Percentiles rank a stretch among this genome's conserved stretches.
Evolutionary conservation across 1,140 invertebrate species (phyloP).

Genomic region (Drosophila trapezifrons): DNA sequence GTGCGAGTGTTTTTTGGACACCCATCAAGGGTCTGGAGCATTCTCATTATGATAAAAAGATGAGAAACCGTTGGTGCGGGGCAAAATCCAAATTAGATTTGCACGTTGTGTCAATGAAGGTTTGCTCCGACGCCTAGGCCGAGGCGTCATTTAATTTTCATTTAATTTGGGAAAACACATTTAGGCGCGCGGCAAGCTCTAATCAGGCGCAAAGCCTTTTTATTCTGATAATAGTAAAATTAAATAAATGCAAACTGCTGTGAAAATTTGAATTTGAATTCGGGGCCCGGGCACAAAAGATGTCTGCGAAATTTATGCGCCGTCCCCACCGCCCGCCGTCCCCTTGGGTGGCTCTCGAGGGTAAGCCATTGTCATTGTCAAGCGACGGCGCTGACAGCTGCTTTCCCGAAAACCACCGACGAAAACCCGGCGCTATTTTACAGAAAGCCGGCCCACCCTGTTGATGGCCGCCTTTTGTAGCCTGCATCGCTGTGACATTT

Average conservation of each 20-base stretch:
- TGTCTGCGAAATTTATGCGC: slow-evolving; percentile 68
- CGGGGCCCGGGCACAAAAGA: slow-evolving; percentile 59
- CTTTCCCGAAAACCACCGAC: slow-evolving; percentile 10
- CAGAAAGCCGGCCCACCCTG: slow-evolving; percentile 8
- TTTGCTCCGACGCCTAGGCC: slow-evolving; percentile 20
- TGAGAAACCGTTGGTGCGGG: slow-evolving; percentile 34
- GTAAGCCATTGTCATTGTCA: slow-evolving; percentile 75
- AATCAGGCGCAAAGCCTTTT: slow-evolving; percentile 81
- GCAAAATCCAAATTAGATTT: slow-evolving; percentile 65
- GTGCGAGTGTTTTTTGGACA: slow-evolving; percentile 26
- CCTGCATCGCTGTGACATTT: slow-evolving; percentile 63
- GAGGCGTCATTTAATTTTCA: slow-evolving; percentile 57
- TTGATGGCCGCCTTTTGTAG: slow-evolving; percentile 61
- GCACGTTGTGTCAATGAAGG: slow-evolving; percentile 48
- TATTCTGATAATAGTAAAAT: slow-evolving; percentile 79
- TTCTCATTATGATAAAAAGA: slow-evolving; percentile 61
- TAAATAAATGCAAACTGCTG: slow-evolving; percentile 80
- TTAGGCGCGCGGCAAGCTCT: slow-evolving; percentile 49
- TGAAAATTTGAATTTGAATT: slow-evolving; percentile 61
- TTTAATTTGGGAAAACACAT: slow-evolving; percentile 68
- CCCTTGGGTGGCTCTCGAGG: slow-evolving; percentile 40
- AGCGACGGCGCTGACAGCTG: slow-evolving; percentile 71
- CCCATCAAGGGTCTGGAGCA: slow-evolving; percentile 44
- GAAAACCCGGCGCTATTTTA: neutral
- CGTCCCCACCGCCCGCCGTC: slow-evolving; percentile 3